Percentiles rank a stretch among this genome's conserved stretches.
Conservation (phyloP, 2,797 vertebrate species). For the Novumbra hubbsi region DNA sequence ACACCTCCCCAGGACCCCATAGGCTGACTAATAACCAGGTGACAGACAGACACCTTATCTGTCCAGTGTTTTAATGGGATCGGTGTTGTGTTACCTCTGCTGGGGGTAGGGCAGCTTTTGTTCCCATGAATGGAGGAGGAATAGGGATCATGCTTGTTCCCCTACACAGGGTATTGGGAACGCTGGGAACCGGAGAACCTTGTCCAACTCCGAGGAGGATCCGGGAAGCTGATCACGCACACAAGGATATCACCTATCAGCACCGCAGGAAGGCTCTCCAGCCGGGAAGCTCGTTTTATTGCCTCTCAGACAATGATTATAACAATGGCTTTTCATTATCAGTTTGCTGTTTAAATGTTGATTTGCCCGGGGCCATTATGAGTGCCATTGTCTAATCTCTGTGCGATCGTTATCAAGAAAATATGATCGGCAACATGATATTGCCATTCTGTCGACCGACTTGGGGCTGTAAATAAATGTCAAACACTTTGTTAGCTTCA, state of each 20-base stretch:
- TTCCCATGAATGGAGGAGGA: conserved; percentile 7
- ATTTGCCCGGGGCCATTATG: background rate
- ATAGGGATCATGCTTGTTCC: conserved; percentile 25
- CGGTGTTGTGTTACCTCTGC: conserved; percentile 52
- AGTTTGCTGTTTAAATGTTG: background rate
- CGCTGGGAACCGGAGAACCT: conserved; percentile 51
- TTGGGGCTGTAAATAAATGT: too few relatives aligned
- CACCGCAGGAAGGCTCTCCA: background rate
- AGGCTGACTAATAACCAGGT: conserved; percentile 50
- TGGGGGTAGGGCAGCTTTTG: conserved; percentile 40
- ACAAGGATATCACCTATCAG: conserved; percentile 48
- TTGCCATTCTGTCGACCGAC: background rate
- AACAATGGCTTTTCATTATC: background rate
- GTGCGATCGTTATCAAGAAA: background rate
- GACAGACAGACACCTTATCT: conserved; percentile 50
- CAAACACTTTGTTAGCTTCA: too few relatives aligned
- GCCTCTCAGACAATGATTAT: background rate
- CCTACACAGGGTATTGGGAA: conserved; percentile 27
- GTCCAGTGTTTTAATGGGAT: conserved; percentile 56
- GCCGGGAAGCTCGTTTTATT: background rate
- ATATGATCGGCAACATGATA: background rate
- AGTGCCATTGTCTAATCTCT: background rate
- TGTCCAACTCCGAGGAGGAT: conserved; percentile 20
- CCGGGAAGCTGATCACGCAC: conserved; percentile 30
- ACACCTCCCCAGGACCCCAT: conserved; percentile 39